Conservation (phyloP, 2,888 invertebrate species). For the Eilema sororculum region DNA sequence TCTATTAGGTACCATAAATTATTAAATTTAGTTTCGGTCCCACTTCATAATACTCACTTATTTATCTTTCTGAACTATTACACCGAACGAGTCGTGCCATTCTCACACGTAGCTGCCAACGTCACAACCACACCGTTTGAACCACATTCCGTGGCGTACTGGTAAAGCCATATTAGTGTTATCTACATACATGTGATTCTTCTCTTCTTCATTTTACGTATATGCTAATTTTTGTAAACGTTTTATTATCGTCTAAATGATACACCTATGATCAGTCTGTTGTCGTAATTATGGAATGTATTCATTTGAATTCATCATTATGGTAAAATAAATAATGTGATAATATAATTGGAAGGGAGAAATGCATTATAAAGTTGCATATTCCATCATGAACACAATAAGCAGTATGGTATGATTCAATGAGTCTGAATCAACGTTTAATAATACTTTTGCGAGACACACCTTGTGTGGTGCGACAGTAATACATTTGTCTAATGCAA, state of each 20-base stretch:
- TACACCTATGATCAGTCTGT: conserved; percentile 74
- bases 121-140: conserved; percentile 44
- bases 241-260: conserved; percentile 54
- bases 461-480: not conserved
- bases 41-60: conserved; percentile 73
- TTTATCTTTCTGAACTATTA: conserved; percentile 43
- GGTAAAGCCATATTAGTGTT: conserved; percentile 44
- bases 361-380: conserved; percentile 24
- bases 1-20: conserved; percentile 59
- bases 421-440: conserved; percentile 14
- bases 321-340: conserved; percentile 20
- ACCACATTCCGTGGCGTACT: conserved; percentile 34
- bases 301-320: conserved; percentile 41
- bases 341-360: conserved; percentile 27
- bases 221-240: conserved; percentile 48
- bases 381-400: conserved; percentile 23
- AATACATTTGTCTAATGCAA: conserved; percentile 6
- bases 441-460: conserved; percentile 8
- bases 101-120: conserved; percentile 34
- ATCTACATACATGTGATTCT: conserved; percentile 37
- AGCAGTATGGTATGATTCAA: conserved; percentile 14
- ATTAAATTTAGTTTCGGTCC: conserved; percentile 76
- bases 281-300: conserved; percentile 72
- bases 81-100: conserved; percentile 25
- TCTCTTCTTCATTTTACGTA: conserved; percentile 41